phyloP scores from a whole-genome alignment of 1,140 invertebrate genomes.

The Linepithema humile region DNA sequence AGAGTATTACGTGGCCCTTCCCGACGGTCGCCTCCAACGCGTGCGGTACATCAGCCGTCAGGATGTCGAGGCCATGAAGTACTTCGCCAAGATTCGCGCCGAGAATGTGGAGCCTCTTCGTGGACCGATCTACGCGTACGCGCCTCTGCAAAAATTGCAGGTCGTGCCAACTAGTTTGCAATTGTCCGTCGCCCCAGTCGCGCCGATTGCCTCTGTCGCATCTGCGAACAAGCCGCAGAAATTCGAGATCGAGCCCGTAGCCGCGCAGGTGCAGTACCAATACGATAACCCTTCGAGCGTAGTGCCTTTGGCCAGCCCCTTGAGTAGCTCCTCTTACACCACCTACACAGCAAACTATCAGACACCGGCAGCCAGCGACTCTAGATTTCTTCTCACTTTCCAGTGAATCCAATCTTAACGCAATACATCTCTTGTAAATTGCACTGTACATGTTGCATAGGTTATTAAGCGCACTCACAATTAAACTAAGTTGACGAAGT shows the following conservation, averaged over 20 bases:
- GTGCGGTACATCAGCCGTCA: conserved; percentile 84
- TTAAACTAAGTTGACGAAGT: conserved; percentile 25
- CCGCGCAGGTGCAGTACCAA: conserved; percentile 77
- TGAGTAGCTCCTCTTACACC: conserved; percentile 72
- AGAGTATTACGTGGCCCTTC: conserved; percentile 85
- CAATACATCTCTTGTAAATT: neutral
- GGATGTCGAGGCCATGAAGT: conserved; percentile 85
- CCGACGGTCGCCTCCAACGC: conserved; percentile 84
- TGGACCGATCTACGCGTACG: conserved; percentile 85
- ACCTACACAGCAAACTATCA: conserved; percentile 78
- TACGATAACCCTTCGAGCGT: conserved; percentile 72
- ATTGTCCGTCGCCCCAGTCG: conserved; percentile 63
- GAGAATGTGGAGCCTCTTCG: conserved; percentile 85
- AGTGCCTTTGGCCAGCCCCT: conserved; percentile 63
- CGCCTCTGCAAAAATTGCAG: conserved; percentile 80
- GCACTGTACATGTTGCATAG: conserved; percentile 25
- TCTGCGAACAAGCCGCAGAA: conserved; percentile 59
- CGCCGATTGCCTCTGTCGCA: conserved; percentile 9
- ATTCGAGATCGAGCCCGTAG: conserved; percentile 74
- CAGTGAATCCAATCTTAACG: neutral
- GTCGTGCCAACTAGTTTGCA: conserved; percentile 69
- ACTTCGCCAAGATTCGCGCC: conserved; percentile 84
- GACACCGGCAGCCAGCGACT: conserved; percentile 65
- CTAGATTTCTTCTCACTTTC: conserved; percentile 78
- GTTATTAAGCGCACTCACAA: neutral